Evolutionary conservation across 64 coral and sea anemone species (phyloP), one percentile per base, ranked within the genome.

Genomic region (Montipora foliosa): DNA sequence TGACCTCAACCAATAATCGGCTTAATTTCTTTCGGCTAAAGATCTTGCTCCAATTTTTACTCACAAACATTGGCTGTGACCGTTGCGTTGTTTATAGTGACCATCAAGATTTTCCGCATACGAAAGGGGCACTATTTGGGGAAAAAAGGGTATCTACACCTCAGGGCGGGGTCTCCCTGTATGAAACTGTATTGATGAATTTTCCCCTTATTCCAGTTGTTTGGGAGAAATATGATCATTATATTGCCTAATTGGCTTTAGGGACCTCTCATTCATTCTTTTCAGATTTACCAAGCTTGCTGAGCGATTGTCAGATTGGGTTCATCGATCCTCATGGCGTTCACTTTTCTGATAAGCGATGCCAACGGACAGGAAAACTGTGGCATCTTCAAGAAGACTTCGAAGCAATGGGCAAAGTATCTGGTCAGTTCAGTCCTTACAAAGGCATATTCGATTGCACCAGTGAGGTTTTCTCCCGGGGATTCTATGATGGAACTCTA

Each of bases 201-300:
- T 9, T 21, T 2, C 14, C 19, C 68, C 68, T 71, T 29, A 5
- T 21, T 71, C 19, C 68, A 71, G 17, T 71, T 71, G 68, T 4
- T 71, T 71, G 1, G 17, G 68, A 71, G 68, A 21, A 71, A 71
- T 21, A 29, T 71, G 10, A 71, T 19, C 19, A 68, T 17, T 17
- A n/a, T 68, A 68, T 68, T 20, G 8, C 64, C 64, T 17, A 68
- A 68, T 20, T 68, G 13, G 64, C 64, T 68, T 68, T 20, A 12
- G 64, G 64, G 14, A 67, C 6, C 4, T n/a, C 37, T 67, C 60
- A 67, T 49, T 81, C 48, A 57, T 57, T 57, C 53, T 93, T 80
- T 46, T 74, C 44, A 98, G 96, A 98, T 87, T 83, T 98, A 75
- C 96, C 96, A 90, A 95, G 96, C 90, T 64, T 98, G 44, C 53